Base-by-base conservation (phyloP, 2,888 invertebrate species). In the Tuberolachnus salignus region DNA sequence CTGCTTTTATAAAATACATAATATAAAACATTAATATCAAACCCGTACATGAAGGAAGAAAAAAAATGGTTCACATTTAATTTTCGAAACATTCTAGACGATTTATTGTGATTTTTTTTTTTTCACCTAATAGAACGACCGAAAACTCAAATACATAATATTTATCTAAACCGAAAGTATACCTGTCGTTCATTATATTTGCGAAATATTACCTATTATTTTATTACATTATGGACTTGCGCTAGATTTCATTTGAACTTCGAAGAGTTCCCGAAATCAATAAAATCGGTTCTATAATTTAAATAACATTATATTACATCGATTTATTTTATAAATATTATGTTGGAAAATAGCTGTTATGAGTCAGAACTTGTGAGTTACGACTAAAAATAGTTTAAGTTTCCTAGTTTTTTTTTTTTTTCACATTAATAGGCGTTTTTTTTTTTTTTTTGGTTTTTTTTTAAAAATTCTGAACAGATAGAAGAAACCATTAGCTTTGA, bases 91-190 rank as follows among this genome's bases (percentile, higher is more conserved):
- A 44, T 63, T 42, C 19, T 19, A 63, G 19, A 42, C 19, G 19
- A 44, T 63, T 63, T 63, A 42, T 13, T 13, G 63, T 63, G 19
- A 63, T 63, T 63, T 19, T 42, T 63, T 13, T 34, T 42, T 63
- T 13, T 34, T 19, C 42, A 13, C 19, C 19, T 63, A 42, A n/a
- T 63, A 42, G 19, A 63, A 42, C 14, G n/a, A 42, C 63, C 42
- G n/a, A 42, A 63, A 63, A 42, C 42, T 63, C 42, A 19, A 63
- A n/a, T 42, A 63, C 19, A 63, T 42, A 19, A 63, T 63, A 42
- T 34, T n/a, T 34, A 34, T 26, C 23, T 23, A 23, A 26, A 23
- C 26, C 57, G 14, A 59, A 23, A 59, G 26, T 26, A 9, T 57
- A 21, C 57, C 23, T 57, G 23, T 59, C 57, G 23, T 26, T 59